Conservation (phyloP, 1,140 invertebrate genomes). For the Drosophila virilis region DNA sequence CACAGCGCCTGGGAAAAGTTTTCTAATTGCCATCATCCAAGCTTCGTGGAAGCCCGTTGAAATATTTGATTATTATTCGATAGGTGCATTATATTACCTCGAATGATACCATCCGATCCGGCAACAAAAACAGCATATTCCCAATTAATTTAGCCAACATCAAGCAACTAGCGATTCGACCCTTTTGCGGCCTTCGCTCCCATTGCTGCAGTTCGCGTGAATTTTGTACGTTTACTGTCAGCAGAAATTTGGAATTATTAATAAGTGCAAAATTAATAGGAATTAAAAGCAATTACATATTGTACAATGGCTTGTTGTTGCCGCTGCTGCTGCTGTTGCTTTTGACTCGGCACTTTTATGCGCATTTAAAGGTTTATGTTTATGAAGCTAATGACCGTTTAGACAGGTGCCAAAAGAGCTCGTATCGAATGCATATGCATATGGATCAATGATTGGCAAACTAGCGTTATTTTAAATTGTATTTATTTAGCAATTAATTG, state of each 20-base stretch:
- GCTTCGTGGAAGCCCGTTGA: constrained; percentile 38
- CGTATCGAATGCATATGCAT: neutral
- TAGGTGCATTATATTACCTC: constrained; percentile 19
- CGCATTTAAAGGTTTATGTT: constrained; percentile 27
- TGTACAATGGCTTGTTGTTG: constrained; percentile 6
- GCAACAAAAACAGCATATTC: constrained; percentile 17
- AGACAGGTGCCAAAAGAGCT: constrained; percentile 32
- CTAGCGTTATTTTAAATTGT: constrained; percentile 20
- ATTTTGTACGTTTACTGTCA: constrained; percentile 53
- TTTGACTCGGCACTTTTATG: constrained; percentile 33
- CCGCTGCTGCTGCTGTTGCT: constrained; percentile 1
- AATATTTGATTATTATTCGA: constrained; percentile 8
- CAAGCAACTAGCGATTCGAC: constrained; percentile 19
- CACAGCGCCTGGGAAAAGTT: constrained; percentile 10
- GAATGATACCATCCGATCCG: constrained; percentile 15
- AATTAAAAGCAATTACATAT: constrained; percentile 52
- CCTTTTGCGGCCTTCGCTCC: constrained; percentile 33
- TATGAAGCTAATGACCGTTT: constrained; percentile 46
- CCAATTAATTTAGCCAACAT: constrained; percentile 43
- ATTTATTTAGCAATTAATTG: constrained; percentile 36
- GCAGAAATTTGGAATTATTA: constrained; percentile 54
- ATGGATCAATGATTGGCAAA: neutral
- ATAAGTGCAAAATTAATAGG: constrained; percentile 65
- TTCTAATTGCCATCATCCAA: neutral
- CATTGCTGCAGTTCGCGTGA: constrained; percentile 48